Evolutionary conservation across 2,113 vertebrate genomes (phyloP).

Genomic region (Eonycteris spelaea): DNA sequence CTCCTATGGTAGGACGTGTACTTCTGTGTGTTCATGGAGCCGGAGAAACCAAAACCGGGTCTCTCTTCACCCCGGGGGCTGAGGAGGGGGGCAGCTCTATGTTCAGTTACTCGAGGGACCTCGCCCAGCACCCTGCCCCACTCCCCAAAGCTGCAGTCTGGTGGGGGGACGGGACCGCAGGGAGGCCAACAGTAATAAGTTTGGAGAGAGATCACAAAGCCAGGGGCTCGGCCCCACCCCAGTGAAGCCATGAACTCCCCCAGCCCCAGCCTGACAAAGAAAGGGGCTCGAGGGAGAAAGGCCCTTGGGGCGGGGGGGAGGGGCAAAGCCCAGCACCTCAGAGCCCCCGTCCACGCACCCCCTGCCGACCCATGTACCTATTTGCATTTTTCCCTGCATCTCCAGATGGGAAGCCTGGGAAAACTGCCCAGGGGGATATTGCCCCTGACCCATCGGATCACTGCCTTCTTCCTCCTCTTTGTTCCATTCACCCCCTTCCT

Average conservation of each 20-base stretch:
- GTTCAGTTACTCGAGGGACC: constrained; percentile 54
- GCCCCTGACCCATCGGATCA: background rate
- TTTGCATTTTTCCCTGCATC: background rate
- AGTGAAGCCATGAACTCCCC: constrained; percentile 46
- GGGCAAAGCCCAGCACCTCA: background rate
- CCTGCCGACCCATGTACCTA: background rate
- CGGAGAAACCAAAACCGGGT: constrained; percentile 86
- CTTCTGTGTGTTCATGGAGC: constrained; percentile 90
- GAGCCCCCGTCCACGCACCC: background rate
- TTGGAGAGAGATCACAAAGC: background rate
- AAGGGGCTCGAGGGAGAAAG: constrained; percentile 13
- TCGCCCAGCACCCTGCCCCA: constrained; percentile 6
- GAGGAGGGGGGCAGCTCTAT: constrained; percentile 53
- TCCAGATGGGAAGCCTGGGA: constrained; percentile 45
- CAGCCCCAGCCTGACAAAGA: background rate
- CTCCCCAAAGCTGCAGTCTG: background rate
- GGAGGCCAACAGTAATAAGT: background rate
- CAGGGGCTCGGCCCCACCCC: constrained; percentile 7
- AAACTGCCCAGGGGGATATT: background rate
- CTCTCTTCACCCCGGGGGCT: constrained; percentile 61
- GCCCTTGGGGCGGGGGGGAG: background rate
- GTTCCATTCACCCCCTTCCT: background rate
- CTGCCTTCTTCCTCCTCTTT: constrained; percentile 37
- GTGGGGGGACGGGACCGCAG: background rate
- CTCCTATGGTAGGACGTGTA: constrained; percentile 99